Evolutionary conservation across 2,797 vertebrate species (phyloP), one percentile per base, ranked within the genome.

Genomic region (Micropoecilia bifurca): DNA sequence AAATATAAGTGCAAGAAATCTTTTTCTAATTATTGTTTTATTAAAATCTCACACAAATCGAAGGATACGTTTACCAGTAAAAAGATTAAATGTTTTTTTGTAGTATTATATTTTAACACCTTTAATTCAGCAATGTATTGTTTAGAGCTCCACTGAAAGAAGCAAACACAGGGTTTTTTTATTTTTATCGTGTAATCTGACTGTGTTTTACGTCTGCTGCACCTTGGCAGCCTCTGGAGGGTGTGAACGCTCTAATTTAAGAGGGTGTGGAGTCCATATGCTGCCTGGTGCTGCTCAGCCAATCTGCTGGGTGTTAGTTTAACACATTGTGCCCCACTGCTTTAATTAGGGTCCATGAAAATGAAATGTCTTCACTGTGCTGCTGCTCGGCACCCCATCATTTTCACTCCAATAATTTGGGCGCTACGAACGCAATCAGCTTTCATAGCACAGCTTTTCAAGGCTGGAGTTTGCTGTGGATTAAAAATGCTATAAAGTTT

Each of bases 171-270:
- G 12, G 68, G 46, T 50, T 9, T 66, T 68, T 72, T 8, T 1
- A 47, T 66, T 68, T 72, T 8, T 36, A 48, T 53, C 71, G 73
- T 82, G 10, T 74, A 71, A 74, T 82, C 10, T 77, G 20, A 14
- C 41, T 61, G 72, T 45, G 22, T 69, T 87, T 76, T 47, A 12
- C 22, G 59, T 79, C 41, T 47, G 45, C 46, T 81, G 47, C 76
- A 81, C 71, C 77, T 84, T 55, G 14, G 30, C 75, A 57, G 73
- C 55, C 57, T 85, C 75, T 74, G 68, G 33, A 72, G 59, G 66
- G 86, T 89, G 81, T 80, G 80, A 89, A 77, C 71, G 39, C 33
- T 81, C 48, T 87, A 78, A 89, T 80, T 81, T 61, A 46, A 18
- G 50, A 30, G 68, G 47, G 13, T 69, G 43, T 48, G 4, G 74